phyloP scores from a whole-genome alignment of 2,888 invertebrate genomes.

The Unio pictorum region DNA sequence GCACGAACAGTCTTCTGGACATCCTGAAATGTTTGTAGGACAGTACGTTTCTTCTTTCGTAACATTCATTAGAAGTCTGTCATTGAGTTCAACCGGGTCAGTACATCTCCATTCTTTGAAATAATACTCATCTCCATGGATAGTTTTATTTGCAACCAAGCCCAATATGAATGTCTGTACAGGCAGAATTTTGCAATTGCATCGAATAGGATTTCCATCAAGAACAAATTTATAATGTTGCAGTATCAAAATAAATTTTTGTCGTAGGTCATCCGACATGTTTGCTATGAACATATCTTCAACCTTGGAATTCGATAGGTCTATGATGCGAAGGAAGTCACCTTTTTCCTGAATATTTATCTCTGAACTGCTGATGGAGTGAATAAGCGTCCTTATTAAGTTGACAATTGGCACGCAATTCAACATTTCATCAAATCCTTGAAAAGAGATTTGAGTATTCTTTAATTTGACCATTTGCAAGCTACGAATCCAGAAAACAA shows the following conservation, averaged over 20 bases:
- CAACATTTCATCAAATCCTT: no score
- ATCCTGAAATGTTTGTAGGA: slow-evolving; percentile 5
- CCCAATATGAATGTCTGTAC: slow-evolving; percentile 13
- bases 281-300: no score
- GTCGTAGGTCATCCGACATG: no score
- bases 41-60: slow-evolving; percentile 27
- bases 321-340: no score
- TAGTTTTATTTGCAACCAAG: slow-evolving; percentile 1
- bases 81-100: slow-evolving; percentile 21
- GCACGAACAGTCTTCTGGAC: slow-evolving; percentile 33
- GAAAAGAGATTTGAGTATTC: no score
- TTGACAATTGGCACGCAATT: no score
- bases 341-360: no score
- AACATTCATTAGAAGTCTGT: slow-evolving; percentile 15
- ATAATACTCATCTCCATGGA: slow-evolving; percentile 26
- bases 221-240: slow-evolving; percentile 29
- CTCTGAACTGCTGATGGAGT: no score
- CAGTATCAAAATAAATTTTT: slow-evolving; percentile 5
- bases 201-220: slow-evolving; percentile 18
- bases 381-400: no score
- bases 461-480: no score
- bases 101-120: slow-evolving; percentile 33
- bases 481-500: no score
- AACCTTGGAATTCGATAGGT: no score
- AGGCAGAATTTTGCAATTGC: slow-evolving; percentile 29